Evolutionary conservation across 2,113 vertebrate species (phyloP), one percentile per base, ranked within the genome.

Genomic region (Myotis yumanensis): DNA sequence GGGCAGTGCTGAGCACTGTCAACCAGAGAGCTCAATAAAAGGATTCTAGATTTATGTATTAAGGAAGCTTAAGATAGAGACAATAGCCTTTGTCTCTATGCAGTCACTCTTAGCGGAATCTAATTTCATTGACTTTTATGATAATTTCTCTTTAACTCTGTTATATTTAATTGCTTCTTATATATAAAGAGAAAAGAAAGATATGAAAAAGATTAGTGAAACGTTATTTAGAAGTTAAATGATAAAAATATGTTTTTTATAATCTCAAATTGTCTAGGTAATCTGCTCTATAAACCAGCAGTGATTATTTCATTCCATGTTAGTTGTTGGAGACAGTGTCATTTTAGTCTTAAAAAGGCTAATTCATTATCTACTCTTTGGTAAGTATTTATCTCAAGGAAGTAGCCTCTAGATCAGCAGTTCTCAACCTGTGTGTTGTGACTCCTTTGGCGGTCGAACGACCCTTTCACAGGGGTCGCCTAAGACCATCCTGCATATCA

Each of bases 101-200:
- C 15, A 48, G 15, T 62, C 75, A 23, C n/a, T 92, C 54, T n/a
- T 14, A 84, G 7, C 37, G 28, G 10, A 18, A 84, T 35, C 46
- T 86, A 32, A 46, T 93, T 86, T 89, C 28, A 71, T 35, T 96
- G 51, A 91, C 23, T 86, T 93, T 71, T 48, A 52, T 25, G 48
- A 73, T 30, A 64, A 86, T 71, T 59, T 91, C 40, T 32, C 48
- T 86, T 95, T 79, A 15, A 93, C 73, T 73, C 18, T 77, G 46
- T 68, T 35, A 85, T 2, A 59, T 32, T 86, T 64, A 66, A 48
- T 69, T 76, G 9, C 30, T 48, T 64, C 12, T 83, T 43, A 18
- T 35, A 37, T 30, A 20, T 22, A 5, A 59, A 62, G 35, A 89
- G 62, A 92, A 94, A 75, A 25, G 28, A 79, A 90, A 79, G n/a